Evolutionary conservation across 2,113 vertebrate species (phyloP), one percentile per base, ranked within the genome.

Genomic region (Oncorhynchus gorbuscha): DNA sequence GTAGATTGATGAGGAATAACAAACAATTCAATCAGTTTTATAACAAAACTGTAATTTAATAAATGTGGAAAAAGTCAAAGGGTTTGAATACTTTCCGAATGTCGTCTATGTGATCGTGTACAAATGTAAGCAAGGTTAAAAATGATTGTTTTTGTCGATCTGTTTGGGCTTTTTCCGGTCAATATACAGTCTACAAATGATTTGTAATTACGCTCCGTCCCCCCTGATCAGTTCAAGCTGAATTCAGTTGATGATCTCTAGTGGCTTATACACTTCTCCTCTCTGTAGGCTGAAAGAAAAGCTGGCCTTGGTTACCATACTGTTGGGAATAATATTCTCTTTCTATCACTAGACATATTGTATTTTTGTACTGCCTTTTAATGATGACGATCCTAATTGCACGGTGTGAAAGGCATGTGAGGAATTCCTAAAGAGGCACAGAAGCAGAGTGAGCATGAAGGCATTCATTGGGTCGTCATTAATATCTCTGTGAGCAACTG

Each of bases 251-350:
- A 6, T 39, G 39, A 39, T 39, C 0, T 39, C 8, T 90, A 86
- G 86, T 84, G 85, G 35, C 61, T 89, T 88, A 88, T 86, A 90
- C 88, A 89, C 79, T 9, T 88, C 82, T 86, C 75, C 9, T 90
- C 83, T 86, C 77, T 86, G 89, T 81, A 85, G 89, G 78, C 79
- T 87, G 79, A 91, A 86, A 85, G 72, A 80, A 81, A 77, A 87
- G 83, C 79, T 74, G 76, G 69, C 82, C 74, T 83, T 61, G 59
- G 22, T 66, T 66, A 22, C 64, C 13, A 24, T 20, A 3, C 76
- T 87, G 74, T 69, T 71, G 67, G 73, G 79, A 84, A 83, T 51
- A 4, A 51, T 76, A 80, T 84, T 67, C 73, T 59, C 49, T 72
- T 64, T 26, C 30, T 62, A 39, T 79, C 68, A 61, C 26, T 32